Evolutionary conservation across 1,140 invertebrate species (phyloP), one percentile per base, ranked within the genome.

Genomic region (Drosophila persimilis): DNA sequence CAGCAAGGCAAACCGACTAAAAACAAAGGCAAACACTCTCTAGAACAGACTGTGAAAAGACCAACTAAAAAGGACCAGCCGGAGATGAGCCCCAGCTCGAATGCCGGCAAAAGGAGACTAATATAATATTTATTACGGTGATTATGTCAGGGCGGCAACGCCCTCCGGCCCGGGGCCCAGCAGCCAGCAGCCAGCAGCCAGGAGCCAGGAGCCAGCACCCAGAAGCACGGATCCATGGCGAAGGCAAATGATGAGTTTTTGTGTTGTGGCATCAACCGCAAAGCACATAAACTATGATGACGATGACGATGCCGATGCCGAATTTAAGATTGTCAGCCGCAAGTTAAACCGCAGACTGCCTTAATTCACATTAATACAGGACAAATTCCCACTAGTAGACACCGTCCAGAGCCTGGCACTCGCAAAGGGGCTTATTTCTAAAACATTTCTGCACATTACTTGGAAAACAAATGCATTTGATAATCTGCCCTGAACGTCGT

Each of bases 101-200:
- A 76, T 31, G 17, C 46, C 46, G 39, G 35, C 63, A 73, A 73
- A 59, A 67, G 50, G 50, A 77, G 50, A 77, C 73, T 77, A 77
- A 77, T 77, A 77, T 73, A 77, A 77, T 77, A 73, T 77, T 77
- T 77, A 77, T 77, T 69, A 77, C 73, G 73, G 73, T 73, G 73
- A 77, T 77, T 77, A 77, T 77, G 73, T 77, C 73, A 59, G 57
- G 56, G 45, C 56, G 59, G 70, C 64, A 73, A 66, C 57, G 67
- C 61, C 41, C 70, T 48, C 24, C 3, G 47, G 47, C 29, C 31
- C 54, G 62, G 53, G 48, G 62, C 31, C 57, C 31, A 48, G 31
- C 3, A 13, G 35, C 11, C 3, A 0, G 35, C 3, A 39, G 35
- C 35, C 11, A 13, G 11, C 0, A 11, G 35, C 2, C 2, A 35